Conservation (phyloP, 2,888 invertebrate genomes). For the Antheraea yamamai region DNA sequence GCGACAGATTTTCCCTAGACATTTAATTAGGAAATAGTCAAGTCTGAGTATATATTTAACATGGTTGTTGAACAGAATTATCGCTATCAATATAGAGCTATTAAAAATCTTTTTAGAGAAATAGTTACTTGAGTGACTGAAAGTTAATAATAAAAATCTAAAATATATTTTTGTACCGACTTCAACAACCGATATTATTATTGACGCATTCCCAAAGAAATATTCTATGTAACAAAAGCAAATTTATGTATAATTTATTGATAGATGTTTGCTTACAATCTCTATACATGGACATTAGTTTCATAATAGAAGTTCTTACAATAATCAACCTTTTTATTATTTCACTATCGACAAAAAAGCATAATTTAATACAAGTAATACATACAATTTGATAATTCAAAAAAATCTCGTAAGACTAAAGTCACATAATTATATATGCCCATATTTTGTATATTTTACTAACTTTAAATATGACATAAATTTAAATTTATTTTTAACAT, state of each 20-base stretch:
- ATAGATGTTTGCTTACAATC: no score
- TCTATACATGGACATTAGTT: no score
- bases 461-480: neutral
- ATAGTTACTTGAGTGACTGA: neutral
- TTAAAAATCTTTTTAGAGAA: neutral
- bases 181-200: neutral
- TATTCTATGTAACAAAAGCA: no score
- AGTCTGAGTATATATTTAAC: neutral
- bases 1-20: no score
- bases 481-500: neutral
- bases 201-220: neutral
- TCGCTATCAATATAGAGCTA: neutral
- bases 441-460: no score
- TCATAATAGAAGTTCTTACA: no score
- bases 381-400: neutral
- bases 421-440: no score
- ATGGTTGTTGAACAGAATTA: neutral
- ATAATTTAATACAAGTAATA: neutral
- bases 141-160: neutral
- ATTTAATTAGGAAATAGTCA: neutral
- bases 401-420: neutral
- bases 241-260: no score
- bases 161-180: neutral
- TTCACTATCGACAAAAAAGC: no score
- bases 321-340: no score